These are phyloP conservation scores for Tinea pellionella DNA, from an alignment of 2,888 invertebrate genomes.

Conservation along the genomic window DNA sequence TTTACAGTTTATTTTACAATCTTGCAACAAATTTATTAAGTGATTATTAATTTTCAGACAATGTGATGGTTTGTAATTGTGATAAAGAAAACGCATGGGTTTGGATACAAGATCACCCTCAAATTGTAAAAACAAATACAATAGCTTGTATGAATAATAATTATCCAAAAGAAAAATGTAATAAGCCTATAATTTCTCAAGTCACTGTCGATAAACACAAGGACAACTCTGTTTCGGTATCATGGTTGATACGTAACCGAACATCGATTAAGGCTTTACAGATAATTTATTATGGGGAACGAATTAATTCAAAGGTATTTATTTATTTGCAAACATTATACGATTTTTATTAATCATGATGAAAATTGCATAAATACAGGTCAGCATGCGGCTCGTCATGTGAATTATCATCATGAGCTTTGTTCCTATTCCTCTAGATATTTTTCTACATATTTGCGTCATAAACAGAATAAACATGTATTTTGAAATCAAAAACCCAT, in stretches of 20 bases:
- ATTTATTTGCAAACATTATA: conserved; percentile 4
- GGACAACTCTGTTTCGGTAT: conserved; percentile 85
- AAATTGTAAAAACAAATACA: conserved; percentile 45
- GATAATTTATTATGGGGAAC: conserved; percentile 79
- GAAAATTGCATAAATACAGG: too few relatives aligned
- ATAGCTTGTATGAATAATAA: conserved; percentile 49
- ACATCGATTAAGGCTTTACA: conserved; percentile 86
- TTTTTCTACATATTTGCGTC: too few relatives aligned
- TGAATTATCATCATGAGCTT: too few relatives aligned
- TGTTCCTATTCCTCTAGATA: too few relatives aligned
- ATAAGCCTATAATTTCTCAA: conserved; percentile 82
- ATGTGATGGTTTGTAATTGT: conserved; percentile 89
- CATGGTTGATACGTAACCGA: conserved; percentile 91
- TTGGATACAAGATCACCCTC: conserved; percentile 89
- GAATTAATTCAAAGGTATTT: conserved; percentile 33
- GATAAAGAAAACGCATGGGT: conserved; percentile 93
- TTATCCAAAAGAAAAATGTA: conserved; percentile 56
- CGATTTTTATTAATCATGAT: too few relatives aligned
- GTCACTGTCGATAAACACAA: conserved; percentile 88
- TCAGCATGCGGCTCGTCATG: too few relatives aligned
- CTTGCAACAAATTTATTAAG: neutral
- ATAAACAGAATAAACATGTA: too few relatives aligned
- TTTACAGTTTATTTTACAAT: too few relatives aligned
- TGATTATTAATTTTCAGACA: conserved; percentile 69
- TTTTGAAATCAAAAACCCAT: too few relatives aligned